Conservation (phyloP, 1,140 invertebrate species). For the Orius laevigatus region DNA sequence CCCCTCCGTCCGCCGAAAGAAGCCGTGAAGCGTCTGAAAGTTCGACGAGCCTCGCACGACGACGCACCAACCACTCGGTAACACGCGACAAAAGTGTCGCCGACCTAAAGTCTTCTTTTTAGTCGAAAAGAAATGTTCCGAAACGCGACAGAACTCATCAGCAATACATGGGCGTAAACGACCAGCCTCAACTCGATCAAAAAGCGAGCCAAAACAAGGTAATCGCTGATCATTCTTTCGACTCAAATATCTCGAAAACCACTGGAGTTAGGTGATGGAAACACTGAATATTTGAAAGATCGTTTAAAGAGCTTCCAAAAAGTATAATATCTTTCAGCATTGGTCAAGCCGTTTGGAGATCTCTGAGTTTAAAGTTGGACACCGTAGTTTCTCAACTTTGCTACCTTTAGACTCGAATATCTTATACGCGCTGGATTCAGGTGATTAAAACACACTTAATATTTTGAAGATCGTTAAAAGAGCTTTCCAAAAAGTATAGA, state of each 20-base stretch:
- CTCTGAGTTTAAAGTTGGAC: too few relatives aligned
- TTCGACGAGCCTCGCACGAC: slow-evolving; percentile 14
- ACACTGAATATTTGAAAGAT: too few relatives aligned
- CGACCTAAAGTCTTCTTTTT: slow-evolving; percentile 3
- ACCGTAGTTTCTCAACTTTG: too few relatives aligned
- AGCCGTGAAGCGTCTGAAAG: slow-evolving; percentile 13
- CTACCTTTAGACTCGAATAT: too few relatives aligned
- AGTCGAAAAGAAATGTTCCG: slow-evolving; percentile 47
- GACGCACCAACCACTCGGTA: slow-evolving; percentile 12
- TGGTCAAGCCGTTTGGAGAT: too few relatives aligned
- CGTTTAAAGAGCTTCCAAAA: too few relatives aligned
- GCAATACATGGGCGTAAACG: slow-evolving; percentile 37
- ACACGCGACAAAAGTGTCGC: slow-evolving; percentile 10
- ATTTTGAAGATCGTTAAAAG: too few relatives aligned
- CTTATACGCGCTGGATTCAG: too few relatives aligned
- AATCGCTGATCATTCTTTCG: background rate
- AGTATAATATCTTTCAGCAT: too few relatives aligned
- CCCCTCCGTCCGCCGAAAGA: slow-evolving; percentile 10
- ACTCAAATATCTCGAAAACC: background rate
- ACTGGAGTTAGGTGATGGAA: background rate
- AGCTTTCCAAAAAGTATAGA: too few relatives aligned
- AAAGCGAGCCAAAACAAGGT: background rate
- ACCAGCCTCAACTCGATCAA: too few relatives aligned
- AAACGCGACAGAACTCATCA: slow-evolving; percentile 49
- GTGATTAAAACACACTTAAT: too few relatives aligned